These are phyloP conservation scores for Gandaritis pyraliata DNA, from an alignment of 2,888 invertebrate genomes.

Conservation along the genomic window DNA sequence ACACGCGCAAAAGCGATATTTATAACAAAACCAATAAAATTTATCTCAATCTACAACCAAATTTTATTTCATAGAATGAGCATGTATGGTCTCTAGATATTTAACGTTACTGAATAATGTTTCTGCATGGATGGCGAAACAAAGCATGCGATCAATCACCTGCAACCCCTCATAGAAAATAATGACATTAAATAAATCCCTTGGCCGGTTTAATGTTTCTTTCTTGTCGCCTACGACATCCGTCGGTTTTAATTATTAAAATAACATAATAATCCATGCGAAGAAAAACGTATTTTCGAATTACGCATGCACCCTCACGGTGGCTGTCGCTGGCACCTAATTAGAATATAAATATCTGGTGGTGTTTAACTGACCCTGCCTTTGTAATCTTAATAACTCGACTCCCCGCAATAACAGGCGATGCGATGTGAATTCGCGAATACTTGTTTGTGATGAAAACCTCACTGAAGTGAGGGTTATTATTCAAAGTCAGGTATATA, in stretches of 20 bases:
- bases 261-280: constrained; percentile 68
- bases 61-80: background rate
- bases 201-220: constrained; percentile 29
- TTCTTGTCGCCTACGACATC: constrained; percentile 53
- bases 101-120: background rate
- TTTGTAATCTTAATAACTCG: constrained; percentile 72
- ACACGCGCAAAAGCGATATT: constrained; percentile 53
- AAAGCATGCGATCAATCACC: constrained; percentile 46
- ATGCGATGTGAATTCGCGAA: constrained; percentile 54
- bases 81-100: too few species aligned
- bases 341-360: constrained; percentile 78
- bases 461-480: constrained; percentile 28
- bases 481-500: constrained; percentile 21
- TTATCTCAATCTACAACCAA: constrained; percentile 40
- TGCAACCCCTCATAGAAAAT: constrained; percentile 37
- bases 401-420: constrained; percentile 54
- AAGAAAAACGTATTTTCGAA: constrained; percentile 66
- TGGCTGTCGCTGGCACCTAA: constrained; percentile 72
- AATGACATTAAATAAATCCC: constrained; percentile 36
- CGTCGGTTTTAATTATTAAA: constrained; percentile 58
- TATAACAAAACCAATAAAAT: constrained; percentile 59
- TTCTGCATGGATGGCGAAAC: constrained; percentile 21
- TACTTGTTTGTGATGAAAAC: constrained; percentile 46
- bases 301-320: constrained; percentile 76
- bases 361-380: constrained; percentile 73